These are phyloP conservation scores for Tyrophagus putrescentiae DNA, from an alignment of 1,140 invertebrate species.

Conservation along the genomic window DNA sequence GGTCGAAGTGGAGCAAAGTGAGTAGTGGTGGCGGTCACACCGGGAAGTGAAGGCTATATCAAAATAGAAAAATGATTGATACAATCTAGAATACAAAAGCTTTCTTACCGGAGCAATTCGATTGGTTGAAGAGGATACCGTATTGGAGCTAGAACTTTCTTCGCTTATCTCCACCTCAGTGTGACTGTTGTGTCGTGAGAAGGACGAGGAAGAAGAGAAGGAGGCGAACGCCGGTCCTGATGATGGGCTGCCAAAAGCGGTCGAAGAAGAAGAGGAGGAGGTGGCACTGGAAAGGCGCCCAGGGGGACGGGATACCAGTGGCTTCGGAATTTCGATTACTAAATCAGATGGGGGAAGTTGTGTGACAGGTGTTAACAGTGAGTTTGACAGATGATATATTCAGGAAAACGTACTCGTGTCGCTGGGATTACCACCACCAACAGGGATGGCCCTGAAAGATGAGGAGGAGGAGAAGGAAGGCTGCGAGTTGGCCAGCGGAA, in stretches of 20 bases:
- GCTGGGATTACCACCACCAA: no score
- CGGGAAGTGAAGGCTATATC: neutral
- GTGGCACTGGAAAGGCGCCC: neutral
- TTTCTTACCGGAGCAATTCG: neutral
- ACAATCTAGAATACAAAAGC: neutral
- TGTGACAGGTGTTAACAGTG: no score
- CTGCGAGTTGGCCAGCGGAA: neutral
- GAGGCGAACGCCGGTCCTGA: neutral
- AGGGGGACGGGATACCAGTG: neutral
- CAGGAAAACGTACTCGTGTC: neutral
- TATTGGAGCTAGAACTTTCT: neutral
- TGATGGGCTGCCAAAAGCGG: neutral
- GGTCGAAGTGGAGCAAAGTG: no score
- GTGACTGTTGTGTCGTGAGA: neutral
- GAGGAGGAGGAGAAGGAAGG: neutral
- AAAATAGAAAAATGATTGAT: neutral
- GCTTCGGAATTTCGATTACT: conserved; percentile 5
- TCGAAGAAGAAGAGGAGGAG: neutral
- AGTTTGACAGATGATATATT: neutral
- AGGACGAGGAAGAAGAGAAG: neutral
- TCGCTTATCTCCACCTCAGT: neutral
- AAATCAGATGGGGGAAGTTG: neutral
- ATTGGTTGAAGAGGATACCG: neutral
- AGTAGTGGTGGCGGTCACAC: neutral
- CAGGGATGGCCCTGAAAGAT: conserved; percentile 4